These are phyloP conservation scores for Oryzias woworae DNA, from an alignment of 2,113 vertebrate species.

Conservation along the genomic window DNA sequence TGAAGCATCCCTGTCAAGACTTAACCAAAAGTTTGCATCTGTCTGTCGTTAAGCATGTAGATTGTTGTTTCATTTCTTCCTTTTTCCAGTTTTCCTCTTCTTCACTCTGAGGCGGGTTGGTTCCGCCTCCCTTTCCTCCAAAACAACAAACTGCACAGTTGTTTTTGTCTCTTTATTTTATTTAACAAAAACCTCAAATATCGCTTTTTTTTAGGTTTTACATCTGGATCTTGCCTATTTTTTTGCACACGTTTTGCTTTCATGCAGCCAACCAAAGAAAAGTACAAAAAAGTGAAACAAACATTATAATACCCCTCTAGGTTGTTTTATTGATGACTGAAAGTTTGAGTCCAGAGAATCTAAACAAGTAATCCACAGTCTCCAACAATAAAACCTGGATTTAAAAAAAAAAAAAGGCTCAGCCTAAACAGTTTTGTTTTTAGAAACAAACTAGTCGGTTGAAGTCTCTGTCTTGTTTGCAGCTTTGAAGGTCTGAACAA, in stretches of 20 bases:
- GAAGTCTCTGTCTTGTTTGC: background rate
- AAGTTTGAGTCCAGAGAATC: no score
- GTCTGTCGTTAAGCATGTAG: slow-evolving; percentile 32
- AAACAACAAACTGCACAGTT: background rate
- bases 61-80: slow-evolving; percentile 13
- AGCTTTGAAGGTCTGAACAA: background rate
- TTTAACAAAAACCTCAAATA: background rate
- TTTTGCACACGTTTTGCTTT: background rate
- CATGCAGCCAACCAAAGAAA: background rate
- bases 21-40: slow-evolving; percentile 24
- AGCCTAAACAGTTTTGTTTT: no score
- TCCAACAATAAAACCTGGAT: no score
- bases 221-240: slow-evolving; percentile 30
- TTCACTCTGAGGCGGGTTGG: background rate
- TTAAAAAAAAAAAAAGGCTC: no score
- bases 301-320: background rate
- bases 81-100: slow-evolving; percentile 7
- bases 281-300: background rate
- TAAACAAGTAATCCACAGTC: no score
- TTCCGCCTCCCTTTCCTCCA: background rate
- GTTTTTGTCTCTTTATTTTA: slow-evolving; percentile 1
- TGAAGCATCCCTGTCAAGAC: slow-evolving; percentile 4
- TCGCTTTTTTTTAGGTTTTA: slow-evolving; percentile 1
- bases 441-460: no score
- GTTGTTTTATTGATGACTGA: no score